Conservation (phyloP, 2,113 vertebrate species). For the Lepidothrix coronata region DNA sequence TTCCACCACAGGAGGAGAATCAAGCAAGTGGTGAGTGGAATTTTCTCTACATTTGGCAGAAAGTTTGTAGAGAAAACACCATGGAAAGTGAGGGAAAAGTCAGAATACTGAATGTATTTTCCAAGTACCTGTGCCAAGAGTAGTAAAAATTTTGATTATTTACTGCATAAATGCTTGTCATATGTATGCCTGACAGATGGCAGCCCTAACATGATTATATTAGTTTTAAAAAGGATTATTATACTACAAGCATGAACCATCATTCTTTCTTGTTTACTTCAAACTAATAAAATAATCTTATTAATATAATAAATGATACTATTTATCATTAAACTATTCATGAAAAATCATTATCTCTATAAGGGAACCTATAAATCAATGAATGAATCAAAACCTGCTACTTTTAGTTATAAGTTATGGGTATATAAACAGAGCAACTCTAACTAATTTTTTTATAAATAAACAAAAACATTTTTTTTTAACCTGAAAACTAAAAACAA, state of each 20-base stretch:
- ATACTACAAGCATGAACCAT: neutral
- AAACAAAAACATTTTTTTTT: neutral
- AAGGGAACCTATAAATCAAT: neutral
- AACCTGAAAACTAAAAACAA: neutral
- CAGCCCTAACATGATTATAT: neutral
- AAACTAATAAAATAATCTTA: neutral
- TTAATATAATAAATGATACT: neutral
- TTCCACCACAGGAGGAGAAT: constrained; percentile 2
- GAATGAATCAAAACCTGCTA: neutral
- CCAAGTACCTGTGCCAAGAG: constrained; percentile 60
- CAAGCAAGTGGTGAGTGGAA: constrained; percentile 24
- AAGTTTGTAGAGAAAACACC: constrained; percentile 56
- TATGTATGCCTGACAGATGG: neutral
- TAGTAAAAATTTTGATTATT: constrained; percentile 62
- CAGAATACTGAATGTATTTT: constrained; percentile 42
- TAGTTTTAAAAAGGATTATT: neutral
- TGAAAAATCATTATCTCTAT: neutral
- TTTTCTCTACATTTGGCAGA: constrained; percentile 48
- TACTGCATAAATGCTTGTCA: constrained; percentile 56
- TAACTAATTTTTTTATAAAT: neutral
- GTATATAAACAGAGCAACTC: neutral
- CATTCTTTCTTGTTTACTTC: neutral
- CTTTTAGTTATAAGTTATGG: neutral
- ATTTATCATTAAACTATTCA: neutral
- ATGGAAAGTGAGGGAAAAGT: constrained; percentile 39